phyloP scores from a whole-genome alignment of 2,113 vertebrate species.

The rabbit (Oryctolagus cuniculus) region mOryCun1.1 NC_091434.1:100077501-100078000 shows the following conservation, averaged over 20 bases:
- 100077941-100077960: not conserved
- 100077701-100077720: not conserved
- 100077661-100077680: not conserved
- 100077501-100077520: not conserved
- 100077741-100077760: not conserved
- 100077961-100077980: not conserved
- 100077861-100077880: not conserved
- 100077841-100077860: not conserved
- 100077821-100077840: not conserved
- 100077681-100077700: not conserved
- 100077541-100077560: not conserved
- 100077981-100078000: accelerated
- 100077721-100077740: not conserved
- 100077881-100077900: not conserved
- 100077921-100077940: not conserved
- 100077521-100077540: not conserved
- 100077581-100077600: not conserved
- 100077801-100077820: accelerated
- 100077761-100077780: not conserved
- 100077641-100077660: not conserved
- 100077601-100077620: not conserved
- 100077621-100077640: not conserved
- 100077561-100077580: not conserved
- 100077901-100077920: not conserved
- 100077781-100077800: not conserved